phyloP scores from a whole-genome alignment of 1,140 invertebrate genomes.

The Drosophila busckii region DNA sequence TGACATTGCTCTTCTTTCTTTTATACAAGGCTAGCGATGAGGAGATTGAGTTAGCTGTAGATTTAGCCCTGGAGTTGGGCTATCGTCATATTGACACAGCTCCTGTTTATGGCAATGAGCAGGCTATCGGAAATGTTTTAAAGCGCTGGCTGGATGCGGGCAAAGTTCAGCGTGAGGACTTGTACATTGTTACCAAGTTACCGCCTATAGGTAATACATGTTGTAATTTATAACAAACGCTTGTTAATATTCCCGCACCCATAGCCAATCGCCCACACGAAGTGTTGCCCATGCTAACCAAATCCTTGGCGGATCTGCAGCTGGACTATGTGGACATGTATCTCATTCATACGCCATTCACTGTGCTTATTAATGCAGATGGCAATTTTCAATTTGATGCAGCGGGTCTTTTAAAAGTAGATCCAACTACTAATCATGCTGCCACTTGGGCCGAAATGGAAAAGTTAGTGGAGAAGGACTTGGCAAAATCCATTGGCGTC shows the following conservation, averaged over 20 bases:
- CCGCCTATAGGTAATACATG: conserved; percentile 74
- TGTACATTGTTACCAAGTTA: conserved; percentile 91
- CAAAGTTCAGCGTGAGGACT: conserved; percentile 86
- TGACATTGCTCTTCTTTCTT: no score
- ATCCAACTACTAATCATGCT: conserved; percentile 84
- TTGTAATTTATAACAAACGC: no score
- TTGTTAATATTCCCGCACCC: no score
- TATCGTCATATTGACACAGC: conserved; percentile 89
- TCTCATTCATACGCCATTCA: conserved; percentile 89
- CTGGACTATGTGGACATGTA: conserved; percentile 92
- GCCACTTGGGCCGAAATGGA: conserved; percentile 90
- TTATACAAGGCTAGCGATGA: conserved; percentile 85
- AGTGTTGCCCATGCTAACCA: conserved; percentile 85
- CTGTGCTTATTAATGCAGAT: conserved; percentile 79
- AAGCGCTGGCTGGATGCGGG: conserved; percentile 86
- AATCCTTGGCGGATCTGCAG: conserved; percentile 86
- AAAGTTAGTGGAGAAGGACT: conserved; percentile 83
- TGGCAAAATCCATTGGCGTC: conserved; percentile 86
- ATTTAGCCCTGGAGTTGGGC: conserved; percentile 82
- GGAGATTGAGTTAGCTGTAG: conserved; percentile 85
- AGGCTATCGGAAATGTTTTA: conserved; percentile 86
- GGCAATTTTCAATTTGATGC: conserved; percentile 78
- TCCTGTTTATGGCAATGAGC: conserved; percentile 90
- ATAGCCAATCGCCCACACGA: conserved; percentile 84
- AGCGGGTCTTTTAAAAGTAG: conserved; percentile 84